phyloP scores from a whole-genome alignment of 23 tunicate genomes.

The Halocynthia aurantium region DNA sequence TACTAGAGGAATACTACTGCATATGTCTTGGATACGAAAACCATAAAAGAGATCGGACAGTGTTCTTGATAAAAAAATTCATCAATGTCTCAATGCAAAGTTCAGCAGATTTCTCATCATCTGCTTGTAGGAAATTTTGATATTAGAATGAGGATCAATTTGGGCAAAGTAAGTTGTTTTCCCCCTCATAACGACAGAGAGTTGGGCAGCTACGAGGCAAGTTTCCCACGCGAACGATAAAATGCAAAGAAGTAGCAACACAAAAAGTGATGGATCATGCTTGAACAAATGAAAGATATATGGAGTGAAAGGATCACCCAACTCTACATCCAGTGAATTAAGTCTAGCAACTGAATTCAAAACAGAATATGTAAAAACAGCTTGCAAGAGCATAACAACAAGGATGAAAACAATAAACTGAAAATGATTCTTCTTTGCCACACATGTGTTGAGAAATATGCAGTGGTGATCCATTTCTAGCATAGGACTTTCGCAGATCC shows the following conservation, averaged over 20 bases:
- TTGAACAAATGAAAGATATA: neutral
- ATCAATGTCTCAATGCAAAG: too few relatives aligned
- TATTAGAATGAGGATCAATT: too few relatives aligned
- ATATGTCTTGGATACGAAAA: too few relatives aligned
- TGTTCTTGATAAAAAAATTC: too few relatives aligned
- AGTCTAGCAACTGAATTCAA: neutral
- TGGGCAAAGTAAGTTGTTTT: slow-evolving; percentile 27
- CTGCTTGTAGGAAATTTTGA: too few relatives aligned
- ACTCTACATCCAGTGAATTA: neutral
- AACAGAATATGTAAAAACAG: neutral
- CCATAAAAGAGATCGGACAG: too few relatives aligned
- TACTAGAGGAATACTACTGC: too few relatives aligned
- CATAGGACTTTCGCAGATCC: slow-evolving; percentile 53
- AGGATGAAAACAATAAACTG: slow-evolving; percentile 41
- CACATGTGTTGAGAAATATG: slow-evolving; percentile 62
- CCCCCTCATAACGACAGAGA: slow-evolving; percentile 22
- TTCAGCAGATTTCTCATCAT: too few relatives aligned
- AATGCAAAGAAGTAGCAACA: slow-evolving; percentile 26
- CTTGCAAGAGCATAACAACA: slow-evolving; percentile 59
- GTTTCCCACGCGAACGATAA: slow-evolving; percentile 33
- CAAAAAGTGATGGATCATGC: slow-evolving; percentile 38
- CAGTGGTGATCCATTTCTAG: slow-evolving; percentile 80
- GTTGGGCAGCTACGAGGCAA: slow-evolving; percentile 28
- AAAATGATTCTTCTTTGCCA: slow-evolving; percentile 61
- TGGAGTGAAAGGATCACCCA: slow-evolving; percentile 3